Evolutionary conservation across 2,113 vertebrate genomes (phyloP), one percentile per base, ranked within the genome.

Genomic region (Girardinichthys multiradiatus): DNA sequence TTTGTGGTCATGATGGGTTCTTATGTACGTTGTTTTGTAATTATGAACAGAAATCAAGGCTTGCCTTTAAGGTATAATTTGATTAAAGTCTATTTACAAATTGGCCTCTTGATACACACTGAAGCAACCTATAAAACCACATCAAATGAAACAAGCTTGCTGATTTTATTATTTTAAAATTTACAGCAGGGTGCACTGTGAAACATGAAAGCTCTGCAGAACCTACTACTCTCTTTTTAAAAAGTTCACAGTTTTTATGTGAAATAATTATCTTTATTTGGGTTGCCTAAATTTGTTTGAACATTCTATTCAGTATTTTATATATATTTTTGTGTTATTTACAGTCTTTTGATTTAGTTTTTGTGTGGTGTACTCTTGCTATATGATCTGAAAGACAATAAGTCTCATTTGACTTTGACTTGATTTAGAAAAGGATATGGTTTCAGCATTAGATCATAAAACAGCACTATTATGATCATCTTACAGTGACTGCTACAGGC

Each of bases 1-100:
- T 97, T 96, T 93, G 94, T 93, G 94, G 95, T 72, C 66, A 76
- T 87, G 85, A 84, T 73, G 72, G 80, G 42, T 51, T 87, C 54
- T 58, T 29, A 33, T 72, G 63, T 24, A 64, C 35, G 2, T 80
- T 94, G 91, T 95, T 83, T 76, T 94, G 51, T 74, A 48, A 74
- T 72, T 61, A 11, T 64, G 58, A 82, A 57, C 65, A 68, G 19
- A 79, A 70, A 30, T 33, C 54, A 19, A 11, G 51, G 15, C 68
- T 58, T 29, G 17, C 37, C 27, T 70, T 4, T 77, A 80, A 70
- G 74, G 68, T 79, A 66, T 45, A 39, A 72, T 54, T 64, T 14
- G 85, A 74, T 76, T 17, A 14, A 77, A 45, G 57, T 62, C 72
- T 27, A n/a, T 28, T 27, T 33, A 39, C 24, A 37, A 39, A 37